Conservation (phyloP, 1,140 invertebrate species). For the Chelonus insularis region DNA sequence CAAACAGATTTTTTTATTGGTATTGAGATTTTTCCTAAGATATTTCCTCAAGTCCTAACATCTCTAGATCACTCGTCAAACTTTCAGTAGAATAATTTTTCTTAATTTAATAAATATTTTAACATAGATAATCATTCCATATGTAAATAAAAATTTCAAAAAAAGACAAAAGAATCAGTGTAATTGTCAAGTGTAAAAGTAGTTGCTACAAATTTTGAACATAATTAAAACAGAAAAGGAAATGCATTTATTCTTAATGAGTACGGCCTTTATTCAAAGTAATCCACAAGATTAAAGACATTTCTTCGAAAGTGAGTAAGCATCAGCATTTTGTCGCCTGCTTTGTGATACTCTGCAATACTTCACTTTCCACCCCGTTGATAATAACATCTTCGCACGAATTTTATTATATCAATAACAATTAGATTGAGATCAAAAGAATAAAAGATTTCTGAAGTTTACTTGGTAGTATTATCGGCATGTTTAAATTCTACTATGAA, state of each 20-base stretch:
- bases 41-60: too few species aligned
- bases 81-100: too few species aligned
- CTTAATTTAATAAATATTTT: too few species aligned
- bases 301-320: not conserved
- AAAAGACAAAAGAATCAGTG: not conserved
- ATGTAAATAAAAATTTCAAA: not conserved
- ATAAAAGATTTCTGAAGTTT: not conserved
- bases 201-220: not conserved
- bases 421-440: not conserved
- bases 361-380: not conserved
- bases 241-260: slow-evolving; percentile 5
- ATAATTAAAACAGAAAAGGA: not conserved
- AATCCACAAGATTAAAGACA: slow-evolving; percentile 11
- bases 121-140: too few species aligned
- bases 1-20: too few species aligned
- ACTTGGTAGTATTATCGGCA: too few species aligned
- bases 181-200: not conserved
- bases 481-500: not conserved
- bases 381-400: not conserved
- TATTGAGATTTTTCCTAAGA: too few species aligned
- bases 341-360: not conserved
- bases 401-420: too few species aligned
- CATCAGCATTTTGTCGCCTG: not conserved
- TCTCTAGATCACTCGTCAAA: too few species aligned
- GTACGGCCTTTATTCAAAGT: slow-evolving; percentile 5